These are phyloP conservation scores for Spilosoma lubricipeda DNA, from an alignment of 2,888 invertebrate genomes.

Conservation along the genomic window DNA sequence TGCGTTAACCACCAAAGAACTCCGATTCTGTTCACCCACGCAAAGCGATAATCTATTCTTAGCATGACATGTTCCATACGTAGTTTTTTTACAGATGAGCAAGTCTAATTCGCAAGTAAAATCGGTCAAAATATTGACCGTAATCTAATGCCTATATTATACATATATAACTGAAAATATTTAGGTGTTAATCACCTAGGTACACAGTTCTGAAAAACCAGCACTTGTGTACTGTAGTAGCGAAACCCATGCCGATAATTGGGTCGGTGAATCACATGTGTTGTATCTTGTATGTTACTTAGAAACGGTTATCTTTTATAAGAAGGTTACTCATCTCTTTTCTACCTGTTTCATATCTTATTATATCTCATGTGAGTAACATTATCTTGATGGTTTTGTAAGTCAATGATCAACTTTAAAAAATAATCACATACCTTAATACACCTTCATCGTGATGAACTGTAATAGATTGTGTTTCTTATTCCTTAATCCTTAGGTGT, in stretches of 20 bases:
- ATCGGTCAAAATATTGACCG: constrained; percentile 12
- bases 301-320: constrained; percentile 26
- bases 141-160: constrained; percentile 17
- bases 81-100: constrained; percentile 5
- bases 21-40: constrained; percentile 4
- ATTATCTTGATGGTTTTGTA: neutral
- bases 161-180: constrained; percentile 27
- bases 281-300: constrained; percentile 31
- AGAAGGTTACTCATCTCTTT: constrained; percentile 6
- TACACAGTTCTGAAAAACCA: constrained; percentile 35
- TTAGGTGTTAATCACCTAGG: constrained; percentile 21
- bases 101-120: constrained; percentile 5
- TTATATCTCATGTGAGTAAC: neutral
- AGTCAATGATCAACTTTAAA: neutral
- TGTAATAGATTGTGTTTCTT: neutral
- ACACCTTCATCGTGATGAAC: neutral
- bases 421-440: neutral
- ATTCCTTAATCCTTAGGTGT: neutral
- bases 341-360: neutral
- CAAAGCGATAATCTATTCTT: constrained; percentile 4
- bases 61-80: neutral
- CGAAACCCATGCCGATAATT: constrained; percentile 38
- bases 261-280: constrained; percentile 47
- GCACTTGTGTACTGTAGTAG: constrained; percentile 33
- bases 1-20: constrained; percentile 2